These are phyloP conservation scores for Ephialtes manifestator DNA, from an alignment of 2,888 invertebrate species.

Conservation along the genomic window DNA sequence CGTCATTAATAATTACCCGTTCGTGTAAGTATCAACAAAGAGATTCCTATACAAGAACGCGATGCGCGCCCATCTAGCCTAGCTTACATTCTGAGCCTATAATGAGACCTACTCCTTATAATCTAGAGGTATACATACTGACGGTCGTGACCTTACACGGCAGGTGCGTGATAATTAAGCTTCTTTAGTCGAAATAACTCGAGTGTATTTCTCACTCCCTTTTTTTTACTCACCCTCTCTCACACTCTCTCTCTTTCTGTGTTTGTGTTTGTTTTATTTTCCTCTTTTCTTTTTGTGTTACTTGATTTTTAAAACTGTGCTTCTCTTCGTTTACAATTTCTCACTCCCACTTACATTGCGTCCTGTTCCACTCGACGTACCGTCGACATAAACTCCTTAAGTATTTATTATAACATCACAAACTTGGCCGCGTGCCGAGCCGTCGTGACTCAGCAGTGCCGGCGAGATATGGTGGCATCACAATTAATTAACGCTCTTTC, in stretches of 20 bases:
- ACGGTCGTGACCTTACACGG: conserved; percentile 80
- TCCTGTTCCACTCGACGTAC: conserved; percentile 50
- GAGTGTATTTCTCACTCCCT: conserved; percentile 16
- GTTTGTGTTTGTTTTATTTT: conserved; percentile 37
- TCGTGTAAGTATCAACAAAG: conserved; percentile 83
- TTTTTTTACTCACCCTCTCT: conserved; percentile 23
- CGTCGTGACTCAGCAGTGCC: conserved; percentile 86
- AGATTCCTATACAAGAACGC: conserved; percentile 84
- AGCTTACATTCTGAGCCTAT: conserved; percentile 78
- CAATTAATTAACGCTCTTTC: conserved; percentile 86
- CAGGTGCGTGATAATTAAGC: conserved; percentile 71
- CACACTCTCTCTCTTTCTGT: conserved; percentile 16
- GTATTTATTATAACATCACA: conserved; percentile 86
- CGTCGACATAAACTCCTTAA: conserved; percentile 81
- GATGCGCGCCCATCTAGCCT: conserved; percentile 79
- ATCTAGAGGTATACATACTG: conserved; percentile 85
- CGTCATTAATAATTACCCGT: conserved; percentile 55
- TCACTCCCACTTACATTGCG: conserved; percentile 34
- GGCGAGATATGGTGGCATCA: conserved; percentile 94
- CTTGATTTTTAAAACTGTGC: conserved; percentile 43
- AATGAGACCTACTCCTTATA: conserved; percentile 83
- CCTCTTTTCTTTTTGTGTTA: conserved; percentile 29
- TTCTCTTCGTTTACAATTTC: conserved; percentile 29
- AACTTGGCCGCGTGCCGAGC: conserved; percentile 85
- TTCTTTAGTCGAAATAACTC: conserved; percentile 42